These are phyloP conservation scores for Sorex fumeus DNA, from an alignment of 2,113 vertebrate genomes.

Conservation along the genomic window DNA sequence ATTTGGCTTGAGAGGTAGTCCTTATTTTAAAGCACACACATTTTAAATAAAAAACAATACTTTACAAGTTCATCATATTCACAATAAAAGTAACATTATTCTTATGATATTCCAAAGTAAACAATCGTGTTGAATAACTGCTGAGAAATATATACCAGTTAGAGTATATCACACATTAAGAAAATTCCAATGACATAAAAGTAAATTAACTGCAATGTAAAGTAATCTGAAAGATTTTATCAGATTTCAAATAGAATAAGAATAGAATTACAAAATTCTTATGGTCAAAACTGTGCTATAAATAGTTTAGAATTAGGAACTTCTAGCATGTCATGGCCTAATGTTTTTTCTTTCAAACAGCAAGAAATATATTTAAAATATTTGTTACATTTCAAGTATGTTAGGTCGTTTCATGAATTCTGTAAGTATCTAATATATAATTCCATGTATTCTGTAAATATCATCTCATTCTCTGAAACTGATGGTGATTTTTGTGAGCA, in stretches of 20 bases:
- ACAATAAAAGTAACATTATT: not conserved
- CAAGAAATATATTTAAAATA: not conserved
- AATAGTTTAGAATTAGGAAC: not conserved
- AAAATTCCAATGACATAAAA: slow-evolving; percentile 21
- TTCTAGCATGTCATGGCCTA: not conserved
- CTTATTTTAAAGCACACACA: not conserved
- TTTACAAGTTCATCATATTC: not conserved
- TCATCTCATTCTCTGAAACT: not conserved
- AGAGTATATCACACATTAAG: not conserved
- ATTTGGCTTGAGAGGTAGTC: not conserved
- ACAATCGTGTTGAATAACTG: not conserved
- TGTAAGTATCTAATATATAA: not conserved
- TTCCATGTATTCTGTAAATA: not conserved
- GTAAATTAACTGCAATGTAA: not conserved
- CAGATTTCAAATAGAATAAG: not conserved
- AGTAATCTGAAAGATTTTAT: not conserved
- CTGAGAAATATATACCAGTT: not conserved
- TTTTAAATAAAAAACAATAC: not conserved
- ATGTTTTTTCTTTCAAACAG: not conserved
- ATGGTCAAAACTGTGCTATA: not conserved
- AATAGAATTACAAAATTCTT: not conserved
- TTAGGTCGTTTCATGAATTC: not conserved
- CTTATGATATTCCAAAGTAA: not conserved
- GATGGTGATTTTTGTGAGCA: not conserved
- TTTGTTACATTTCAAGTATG: not conserved